These are phyloP conservation scores for Mercenaria mercenaria DNA, from an alignment of 1,140 invertebrate genomes.

Conservation along the genomic window DNA sequence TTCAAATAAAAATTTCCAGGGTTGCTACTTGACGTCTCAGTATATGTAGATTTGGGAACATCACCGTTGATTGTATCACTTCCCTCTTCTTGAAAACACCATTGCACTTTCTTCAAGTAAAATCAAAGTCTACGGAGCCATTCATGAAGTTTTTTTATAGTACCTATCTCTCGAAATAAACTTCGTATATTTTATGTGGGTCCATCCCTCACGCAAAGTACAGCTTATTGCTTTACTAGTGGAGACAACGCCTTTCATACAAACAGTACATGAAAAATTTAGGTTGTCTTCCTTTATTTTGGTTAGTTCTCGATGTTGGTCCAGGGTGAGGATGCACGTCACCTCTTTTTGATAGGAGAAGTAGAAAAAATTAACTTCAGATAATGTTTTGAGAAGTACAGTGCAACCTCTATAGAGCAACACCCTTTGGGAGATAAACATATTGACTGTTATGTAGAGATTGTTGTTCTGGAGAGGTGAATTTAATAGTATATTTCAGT, in stretches of 20 bases:
- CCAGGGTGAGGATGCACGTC: neutral
- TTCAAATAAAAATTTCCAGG: neutral
- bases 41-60: neutral
- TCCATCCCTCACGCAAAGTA: constrained; percentile 14
- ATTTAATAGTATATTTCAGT: no score
- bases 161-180: neutral
- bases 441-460: no score
- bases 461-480: no score
- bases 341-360: neutral
- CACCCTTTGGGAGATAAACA: no score
- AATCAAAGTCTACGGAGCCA: neutral
- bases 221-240: constrained; percentile 37
- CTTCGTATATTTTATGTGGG: constrained; percentile 51
- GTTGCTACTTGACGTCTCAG: neutral
- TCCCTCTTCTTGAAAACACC: neutral
- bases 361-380: neutral
- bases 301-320: neutral
- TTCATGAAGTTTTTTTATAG: neutral
- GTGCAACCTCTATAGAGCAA: no score
- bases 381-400: no score
- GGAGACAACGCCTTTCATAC: constrained; percentile 30
- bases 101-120: constrained; percentile 2
- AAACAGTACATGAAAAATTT: constrained; percentile 43
- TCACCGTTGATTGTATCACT: neutral
- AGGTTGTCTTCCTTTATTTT: constrained; percentile 12